Evolutionary conservation across 2,113 vertebrate genomes (phyloP).

Genomic region (Copsychus sechellarum): DNA sequence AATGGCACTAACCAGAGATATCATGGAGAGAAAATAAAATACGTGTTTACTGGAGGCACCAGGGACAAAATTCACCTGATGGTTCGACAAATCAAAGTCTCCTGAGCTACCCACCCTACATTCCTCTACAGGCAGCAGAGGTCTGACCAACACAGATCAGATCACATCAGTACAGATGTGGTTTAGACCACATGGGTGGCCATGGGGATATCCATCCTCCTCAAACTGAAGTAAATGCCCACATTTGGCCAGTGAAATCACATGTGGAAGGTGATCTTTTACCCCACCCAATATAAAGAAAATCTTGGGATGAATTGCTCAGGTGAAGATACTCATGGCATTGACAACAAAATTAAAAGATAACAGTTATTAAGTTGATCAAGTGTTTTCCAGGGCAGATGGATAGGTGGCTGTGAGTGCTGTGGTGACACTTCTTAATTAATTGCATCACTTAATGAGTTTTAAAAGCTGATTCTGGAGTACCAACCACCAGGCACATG

Average conservation of each 20-base stretch:
- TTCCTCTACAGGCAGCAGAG: not conserved
- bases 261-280: not conserved
- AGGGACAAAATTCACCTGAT: not conserved
- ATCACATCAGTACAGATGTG: no score
- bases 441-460: not conserved
- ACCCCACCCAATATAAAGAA: not conserved
- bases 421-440: not conserved
- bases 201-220: not conserved
- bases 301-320: not conserved
- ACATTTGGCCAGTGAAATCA: not conserved
- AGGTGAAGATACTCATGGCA: not conserved
- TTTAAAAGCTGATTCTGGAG: not conserved
- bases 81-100: not conserved
- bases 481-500: not conserved
- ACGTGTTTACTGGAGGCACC: not conserved
- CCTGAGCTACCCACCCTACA: not conserved
- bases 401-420: not conserved
- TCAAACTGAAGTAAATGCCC: not conserved
- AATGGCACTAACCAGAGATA: not conserved
- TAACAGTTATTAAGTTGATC: not conserved
- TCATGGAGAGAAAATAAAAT: not conserved
- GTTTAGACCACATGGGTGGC: not conserved
- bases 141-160: rapidly evolving
- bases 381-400: not conserved
- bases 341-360: not conserved